Evolutionary conservation across 2,888 invertebrate species (phyloP).

Genomic region (Belgica antarctica): DNA sequence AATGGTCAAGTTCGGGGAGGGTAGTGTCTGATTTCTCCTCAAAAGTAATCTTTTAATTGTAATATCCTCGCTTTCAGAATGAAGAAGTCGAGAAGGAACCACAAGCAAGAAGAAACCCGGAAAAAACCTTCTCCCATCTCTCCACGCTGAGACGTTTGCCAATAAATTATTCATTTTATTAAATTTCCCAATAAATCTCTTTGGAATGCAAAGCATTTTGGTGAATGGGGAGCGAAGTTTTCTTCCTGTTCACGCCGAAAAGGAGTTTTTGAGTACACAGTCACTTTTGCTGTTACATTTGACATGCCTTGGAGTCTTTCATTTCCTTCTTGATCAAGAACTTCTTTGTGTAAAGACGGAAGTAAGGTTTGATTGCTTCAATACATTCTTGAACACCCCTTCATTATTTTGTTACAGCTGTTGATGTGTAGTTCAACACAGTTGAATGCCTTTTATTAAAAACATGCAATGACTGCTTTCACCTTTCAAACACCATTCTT

Average conservation of each 20-base stretch:
- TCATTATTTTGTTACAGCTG: too few species aligned
- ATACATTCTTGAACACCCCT: too few species aligned
- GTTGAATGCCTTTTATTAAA: too few species aligned
- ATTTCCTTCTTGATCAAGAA: background rate
- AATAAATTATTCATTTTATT: conserved; percentile 37
- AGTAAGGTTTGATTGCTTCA: too few species aligned
- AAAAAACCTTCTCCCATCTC: background rate
- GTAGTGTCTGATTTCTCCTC: too few species aligned
- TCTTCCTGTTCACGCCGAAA: background rate
- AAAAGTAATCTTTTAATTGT: conserved; percentile 13
- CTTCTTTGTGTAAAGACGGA: background rate
- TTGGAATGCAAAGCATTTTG: conserved; percentile 1
- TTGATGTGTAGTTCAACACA: too few species aligned
- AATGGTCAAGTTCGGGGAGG: conserved; percentile 15
- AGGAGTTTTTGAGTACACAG: background rate
- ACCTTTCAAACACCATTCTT: too few species aligned
- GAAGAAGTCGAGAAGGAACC: conserved; percentile 7
- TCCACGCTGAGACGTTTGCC: conserved; percentile 10
- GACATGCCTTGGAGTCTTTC: conserved; percentile 13
- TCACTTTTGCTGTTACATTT: background rate
- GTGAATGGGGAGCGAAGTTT: background rate
- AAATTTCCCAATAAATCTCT: conserved; percentile 30
- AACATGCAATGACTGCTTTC: too few species aligned
- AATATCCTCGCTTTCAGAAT: conserved; percentile 19
- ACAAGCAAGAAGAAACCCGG: background rate